Evolutionary conservation across 2,888 invertebrate genomes (phyloP).

Genomic region (Ypsolopha sequella): DNA sequence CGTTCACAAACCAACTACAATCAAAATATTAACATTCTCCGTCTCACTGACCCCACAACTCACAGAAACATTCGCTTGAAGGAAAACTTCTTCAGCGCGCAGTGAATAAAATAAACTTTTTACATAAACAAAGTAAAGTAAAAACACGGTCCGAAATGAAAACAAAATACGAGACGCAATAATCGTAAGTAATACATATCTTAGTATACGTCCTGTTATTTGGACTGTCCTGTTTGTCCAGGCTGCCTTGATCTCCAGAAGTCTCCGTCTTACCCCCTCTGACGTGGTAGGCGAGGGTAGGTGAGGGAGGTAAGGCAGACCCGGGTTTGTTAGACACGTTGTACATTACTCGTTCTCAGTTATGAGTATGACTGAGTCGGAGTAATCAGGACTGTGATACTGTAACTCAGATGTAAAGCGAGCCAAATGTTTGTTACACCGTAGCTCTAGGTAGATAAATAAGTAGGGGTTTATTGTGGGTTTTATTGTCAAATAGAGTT

Average conservation of each 20-base stretch:
- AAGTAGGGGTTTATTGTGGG: background rate
- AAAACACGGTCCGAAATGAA: conserved; percentile 2
- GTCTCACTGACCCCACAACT: background rate
- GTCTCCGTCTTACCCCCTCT: background rate
- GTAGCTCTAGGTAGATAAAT: background rate
- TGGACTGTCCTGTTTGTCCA: conserved; percentile 1
- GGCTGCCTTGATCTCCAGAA: background rate
- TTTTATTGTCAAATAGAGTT: no score
- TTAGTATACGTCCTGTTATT: conserved; percentile 1
- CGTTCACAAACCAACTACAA: no score
- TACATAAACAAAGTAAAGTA: background rate
- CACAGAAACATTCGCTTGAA: background rate
- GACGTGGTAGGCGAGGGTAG: background rate
- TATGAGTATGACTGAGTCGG: conserved; percentile 1
- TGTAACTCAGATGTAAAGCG: conserved; percentile 2
- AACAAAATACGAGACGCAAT: conserved; percentile 3
- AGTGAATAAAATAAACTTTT: conserved; percentile 2
- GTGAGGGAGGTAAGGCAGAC: background rate
- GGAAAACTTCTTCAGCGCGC: background rate
- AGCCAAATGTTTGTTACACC: background rate
- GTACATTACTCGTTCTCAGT: conserved; percentile 2
- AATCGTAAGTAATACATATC: conserved; percentile 5
- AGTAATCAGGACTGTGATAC: conserved; percentile 5
- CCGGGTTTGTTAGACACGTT: background rate
- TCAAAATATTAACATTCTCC: no score